These are phyloP conservation scores for Mesopsocus fuscifrons DNA, from an alignment of 2,888 invertebrate species.

Conservation along the genomic window DNA sequence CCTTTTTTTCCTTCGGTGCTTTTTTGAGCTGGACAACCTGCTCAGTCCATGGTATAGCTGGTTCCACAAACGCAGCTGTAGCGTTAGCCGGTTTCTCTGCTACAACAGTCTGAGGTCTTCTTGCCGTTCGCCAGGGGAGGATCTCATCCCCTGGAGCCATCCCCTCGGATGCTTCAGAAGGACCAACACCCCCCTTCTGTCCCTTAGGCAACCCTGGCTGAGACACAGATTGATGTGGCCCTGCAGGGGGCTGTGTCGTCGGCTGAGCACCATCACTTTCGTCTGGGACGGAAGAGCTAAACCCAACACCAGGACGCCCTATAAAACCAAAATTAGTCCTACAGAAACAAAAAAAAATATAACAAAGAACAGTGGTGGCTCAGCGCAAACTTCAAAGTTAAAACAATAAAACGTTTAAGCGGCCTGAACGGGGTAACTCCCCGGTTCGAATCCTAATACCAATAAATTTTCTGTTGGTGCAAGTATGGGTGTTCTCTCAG, in stretches of 20 bases:
- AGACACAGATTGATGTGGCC: not conserved
- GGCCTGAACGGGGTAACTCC: too few relatives aligned
- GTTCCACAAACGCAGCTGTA: slow-evolving; percentile 9
- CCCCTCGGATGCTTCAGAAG: slow-evolving; percentile 14
- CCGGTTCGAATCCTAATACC: too few relatives aligned
- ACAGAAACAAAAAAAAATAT: too few relatives aligned
- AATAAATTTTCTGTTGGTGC: too few relatives aligned
- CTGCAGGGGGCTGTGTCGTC: slow-evolving; percentile 2
- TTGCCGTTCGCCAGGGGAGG: slow-evolving; percentile 27
- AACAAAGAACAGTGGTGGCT: too few relatives aligned
- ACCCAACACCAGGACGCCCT: slow-evolving; percentile 31
- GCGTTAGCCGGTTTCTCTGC: not conserved
- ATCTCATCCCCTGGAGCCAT: slow-evolving; percentile 34
- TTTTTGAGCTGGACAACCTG: slow-evolving; percentile 22
- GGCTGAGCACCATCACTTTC: slow-evolving; percentile 20
- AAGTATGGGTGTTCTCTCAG: too few relatives aligned
- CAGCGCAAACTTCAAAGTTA: too few relatives aligned
- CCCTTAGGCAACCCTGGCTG: not conserved
- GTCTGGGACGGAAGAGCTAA: slow-evolving; percentile 25
- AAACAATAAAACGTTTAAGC: too few relatives aligned
- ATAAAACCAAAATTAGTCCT: too few relatives aligned
- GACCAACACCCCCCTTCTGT: not conserved
- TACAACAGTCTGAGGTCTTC: not conserved
- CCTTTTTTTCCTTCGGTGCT: slow-evolving; percentile 19
- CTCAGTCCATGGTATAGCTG: slow-evolving; percentile 22